Evolutionary conservation across 2,888 invertebrate species (phyloP).

Genomic region (Brachylomia viminalis): DNA sequence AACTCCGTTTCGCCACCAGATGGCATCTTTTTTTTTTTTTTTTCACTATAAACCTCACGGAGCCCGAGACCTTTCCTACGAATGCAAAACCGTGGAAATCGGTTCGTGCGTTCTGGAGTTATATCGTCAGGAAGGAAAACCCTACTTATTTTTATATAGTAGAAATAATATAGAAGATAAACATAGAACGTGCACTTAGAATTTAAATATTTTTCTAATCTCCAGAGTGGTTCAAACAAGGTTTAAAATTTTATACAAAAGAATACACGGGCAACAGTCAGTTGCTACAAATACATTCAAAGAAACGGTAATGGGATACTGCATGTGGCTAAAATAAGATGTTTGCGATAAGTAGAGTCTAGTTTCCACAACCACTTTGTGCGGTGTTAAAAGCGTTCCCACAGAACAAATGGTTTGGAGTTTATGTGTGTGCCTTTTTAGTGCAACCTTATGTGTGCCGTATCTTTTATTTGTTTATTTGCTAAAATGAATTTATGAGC

Average conservation of each 20-base stretch:
- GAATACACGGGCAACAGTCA: not conserved
- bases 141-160: too few relatives aligned
- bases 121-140: too few relatives aligned
- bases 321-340: slow-evolving; percentile 4
- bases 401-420: not conserved
- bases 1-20: too few relatives aligned
- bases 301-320: slow-evolving; percentile 6
- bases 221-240: not conserved
- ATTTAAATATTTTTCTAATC: not conserved
- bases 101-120: too few relatives aligned
- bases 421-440: not conserved
- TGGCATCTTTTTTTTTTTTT: too few relatives aligned
- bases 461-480: not conserved
- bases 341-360: slow-evolving; percentile 10
- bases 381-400: slow-evolving; percentile 4
- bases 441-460: not conserved
- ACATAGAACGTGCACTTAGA: too few relatives aligned
- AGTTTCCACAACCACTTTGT: slow-evolving; percentile 9
- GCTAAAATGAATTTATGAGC: too few relatives aligned
- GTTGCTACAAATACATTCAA: not conserved
- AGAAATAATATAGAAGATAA: too few relatives aligned
- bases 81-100: too few relatives aligned
- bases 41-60: too few relatives aligned
- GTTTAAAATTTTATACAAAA: not conserved
- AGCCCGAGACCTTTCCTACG: too few relatives aligned